Evolutionary conservation across 2,888 invertebrate species (phyloP).

Genomic region (Cerastis rubricosa): DNA sequence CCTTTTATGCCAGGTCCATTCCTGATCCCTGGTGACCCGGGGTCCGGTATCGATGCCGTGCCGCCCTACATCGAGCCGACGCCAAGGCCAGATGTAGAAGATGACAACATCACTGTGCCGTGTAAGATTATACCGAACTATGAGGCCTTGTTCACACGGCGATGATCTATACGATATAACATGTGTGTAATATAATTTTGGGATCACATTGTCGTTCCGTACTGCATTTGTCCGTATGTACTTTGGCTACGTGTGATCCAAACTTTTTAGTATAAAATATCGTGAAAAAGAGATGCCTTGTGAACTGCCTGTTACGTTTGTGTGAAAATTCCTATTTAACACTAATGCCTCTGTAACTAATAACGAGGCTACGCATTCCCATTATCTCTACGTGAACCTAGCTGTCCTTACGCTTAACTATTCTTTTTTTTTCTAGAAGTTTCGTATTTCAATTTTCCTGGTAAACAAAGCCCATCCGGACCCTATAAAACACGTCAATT

Average conservation of each 20-base stretch:
- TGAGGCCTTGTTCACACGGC: not conserved
- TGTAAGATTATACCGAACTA: constrained; percentile 72
- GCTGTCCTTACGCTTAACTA: not conserved
- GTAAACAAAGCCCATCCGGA: not conserved
- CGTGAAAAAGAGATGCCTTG: not conserved
- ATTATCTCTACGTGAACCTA: not conserved
- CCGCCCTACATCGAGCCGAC: constrained; percentile 86
- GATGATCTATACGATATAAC: not conserved
- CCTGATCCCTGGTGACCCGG: constrained; percentile 85
- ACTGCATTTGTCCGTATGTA: not conserved
- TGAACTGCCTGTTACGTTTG: not conserved
- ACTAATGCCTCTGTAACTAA: not conserved
- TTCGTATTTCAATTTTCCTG: not conserved
- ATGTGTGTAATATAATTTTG: not conserved
- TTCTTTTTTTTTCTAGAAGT: not conserved
- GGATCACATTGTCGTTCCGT: not conserved
- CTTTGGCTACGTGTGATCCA: not conserved
- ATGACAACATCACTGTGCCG: constrained; percentile 83
- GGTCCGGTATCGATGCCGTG: constrained; percentile 80
- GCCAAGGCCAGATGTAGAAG: constrained; percentile 78
- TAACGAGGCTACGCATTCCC: not conserved
- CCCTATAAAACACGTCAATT: not conserved
- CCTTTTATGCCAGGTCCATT: constrained; percentile 79
- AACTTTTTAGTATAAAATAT: not conserved
- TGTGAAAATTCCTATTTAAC: not conserved